Percentiles rank a stretch among this genome's conserved stretches.
These are phyloP conservation scores for Motacilla alba DNA, from an alignment of 2,113 vertebrate genomes.

Conservation along the genomic window DNA sequence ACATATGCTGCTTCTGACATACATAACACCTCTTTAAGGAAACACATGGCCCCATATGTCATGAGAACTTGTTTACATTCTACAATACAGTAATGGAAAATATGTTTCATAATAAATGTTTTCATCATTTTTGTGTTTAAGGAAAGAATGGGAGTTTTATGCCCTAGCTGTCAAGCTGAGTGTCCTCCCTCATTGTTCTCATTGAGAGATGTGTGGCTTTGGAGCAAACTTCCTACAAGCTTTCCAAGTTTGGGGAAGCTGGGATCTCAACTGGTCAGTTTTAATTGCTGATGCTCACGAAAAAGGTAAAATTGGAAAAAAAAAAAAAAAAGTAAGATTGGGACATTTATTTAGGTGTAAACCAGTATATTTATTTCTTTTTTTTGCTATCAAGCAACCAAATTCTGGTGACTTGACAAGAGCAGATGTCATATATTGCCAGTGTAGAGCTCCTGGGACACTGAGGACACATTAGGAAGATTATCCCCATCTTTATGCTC, in stretches of 20 bases:
- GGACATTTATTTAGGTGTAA: background rate
- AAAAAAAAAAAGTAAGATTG: background rate
- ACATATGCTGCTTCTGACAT: constrained; percentile 72
- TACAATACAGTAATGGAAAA: constrained; percentile 73
- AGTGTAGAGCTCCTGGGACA: background rate
- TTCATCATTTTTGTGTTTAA: constrained; percentile 68
- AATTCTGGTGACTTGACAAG: background rate
- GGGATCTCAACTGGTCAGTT: background rate
- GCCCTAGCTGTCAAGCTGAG: constrained; percentile 33
- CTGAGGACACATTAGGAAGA: background rate
- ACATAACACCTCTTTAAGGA: constrained; percentile 78
- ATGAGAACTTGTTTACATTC: constrained; percentile 72
- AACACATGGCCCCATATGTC: constrained; percentile 81
- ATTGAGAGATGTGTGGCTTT: background rate
- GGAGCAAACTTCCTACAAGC: background rate
- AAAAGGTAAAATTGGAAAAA: background rate
- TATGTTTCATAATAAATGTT: constrained; percentile 78
- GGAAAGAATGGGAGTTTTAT: constrained; percentile 56
- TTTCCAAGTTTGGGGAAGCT: background rate
- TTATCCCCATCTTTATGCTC: background rate
- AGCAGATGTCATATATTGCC: background rate
- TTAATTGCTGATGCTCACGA: background rate
- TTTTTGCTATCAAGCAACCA: background rate
- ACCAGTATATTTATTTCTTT: background rate
- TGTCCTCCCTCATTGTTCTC: constrained; percentile 44